Base-by-base conservation (phyloP, 35 echinoderm and acorn worm genomes). In the Stichopus chloronotus region DNA sequence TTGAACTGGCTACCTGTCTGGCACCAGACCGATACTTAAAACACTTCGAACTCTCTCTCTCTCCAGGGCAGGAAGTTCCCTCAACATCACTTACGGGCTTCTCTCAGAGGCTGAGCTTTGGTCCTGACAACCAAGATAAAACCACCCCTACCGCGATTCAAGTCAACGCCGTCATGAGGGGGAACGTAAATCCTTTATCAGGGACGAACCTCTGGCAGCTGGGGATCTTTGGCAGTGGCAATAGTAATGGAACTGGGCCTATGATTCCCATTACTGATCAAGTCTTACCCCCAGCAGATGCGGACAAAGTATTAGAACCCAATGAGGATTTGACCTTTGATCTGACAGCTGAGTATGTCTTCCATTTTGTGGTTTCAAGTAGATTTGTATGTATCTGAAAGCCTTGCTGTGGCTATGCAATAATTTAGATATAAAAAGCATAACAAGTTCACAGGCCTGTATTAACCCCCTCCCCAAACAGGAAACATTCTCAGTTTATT, bases 131-230 rank as follows among this genome's bases (percentile, higher is more conserved):
- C 3, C 7, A 4, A 5, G 86, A 88, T 24, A 25, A 19, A 52
- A 65, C 56, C 30, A 88, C 86, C 7, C 86, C 86, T 4, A 88
- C 58, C 7, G 65, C 86, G 8, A 59, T 88, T 16, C 25, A 59
- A 25, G 86, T 59, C 53, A 88, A 6, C 13, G 59, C 65, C 3
- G 63, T 59, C 22, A 88, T 59, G 8, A 23, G 17, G 5, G 86
- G 86, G 5, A 12, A 88, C 22, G 86, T 68, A 8, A 24, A 59
- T 9, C 86, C 86, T 20, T 68, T 88, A 17, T 68, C 63, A 8
- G 88, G 88, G 17, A 91, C 25, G 9, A 78, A 78, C 22, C 72
- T 91, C 14, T 91, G 88, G 88, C 20, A 56, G 68, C 25, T 91
- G 14, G 88, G 88, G 5, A 52, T 91, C 14, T 22, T 91, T 21